Evolutionary conservation across 2,113 vertebrate species (phyloP).

Genomic region (Osmerus eperlanus): DNA sequence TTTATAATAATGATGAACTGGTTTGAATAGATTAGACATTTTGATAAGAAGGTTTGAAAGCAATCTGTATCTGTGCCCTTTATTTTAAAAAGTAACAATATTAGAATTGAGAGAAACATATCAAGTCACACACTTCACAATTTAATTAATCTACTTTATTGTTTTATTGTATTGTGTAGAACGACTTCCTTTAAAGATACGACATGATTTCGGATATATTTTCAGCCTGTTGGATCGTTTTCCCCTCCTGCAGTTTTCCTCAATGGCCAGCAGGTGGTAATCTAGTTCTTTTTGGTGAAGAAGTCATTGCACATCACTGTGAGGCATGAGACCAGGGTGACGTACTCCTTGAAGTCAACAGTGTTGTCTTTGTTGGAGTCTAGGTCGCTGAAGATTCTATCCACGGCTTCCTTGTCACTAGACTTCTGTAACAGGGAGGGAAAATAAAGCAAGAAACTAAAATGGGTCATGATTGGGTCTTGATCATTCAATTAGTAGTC

Average conservation of each 20-base stretch:
- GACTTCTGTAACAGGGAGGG: conserved; percentile 44
- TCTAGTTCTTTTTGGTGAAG: conserved; percentile 26
- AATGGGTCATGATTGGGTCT: neutral
- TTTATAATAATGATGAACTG: too few relatives aligned
- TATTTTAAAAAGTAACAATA: too few relatives aligned
- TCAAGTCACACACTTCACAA: neutral
- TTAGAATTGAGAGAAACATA: neutral
- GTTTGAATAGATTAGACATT: too few relatives aligned
- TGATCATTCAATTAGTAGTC: neutral
- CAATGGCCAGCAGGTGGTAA: conserved; percentile 33
- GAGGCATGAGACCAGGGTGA: conserved; percentile 52
- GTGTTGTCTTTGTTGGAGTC: conserved; percentile 60
- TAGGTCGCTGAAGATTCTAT: conserved; percentile 62
- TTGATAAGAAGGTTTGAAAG: too few relatives aligned
- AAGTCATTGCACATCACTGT: conserved; percentile 57
- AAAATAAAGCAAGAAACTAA: neutral
- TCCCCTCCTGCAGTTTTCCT: conserved; percentile 2
- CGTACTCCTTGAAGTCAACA: conserved; percentile 71
- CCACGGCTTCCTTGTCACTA: conserved; percentile 39
- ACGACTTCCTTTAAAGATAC: too few relatives aligned
- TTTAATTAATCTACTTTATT: too few relatives aligned
- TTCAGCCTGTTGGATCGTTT: neutral
- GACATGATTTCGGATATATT: too few relatives aligned
- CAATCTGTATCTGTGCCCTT: too few relatives aligned
- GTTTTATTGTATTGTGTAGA: neutral